A percentile compares a stretch with the other conserved stretches of the same genome.
Conservation (phyloP, 2,888 invertebrate species). For the Diloba caeruleocephala region DNA sequence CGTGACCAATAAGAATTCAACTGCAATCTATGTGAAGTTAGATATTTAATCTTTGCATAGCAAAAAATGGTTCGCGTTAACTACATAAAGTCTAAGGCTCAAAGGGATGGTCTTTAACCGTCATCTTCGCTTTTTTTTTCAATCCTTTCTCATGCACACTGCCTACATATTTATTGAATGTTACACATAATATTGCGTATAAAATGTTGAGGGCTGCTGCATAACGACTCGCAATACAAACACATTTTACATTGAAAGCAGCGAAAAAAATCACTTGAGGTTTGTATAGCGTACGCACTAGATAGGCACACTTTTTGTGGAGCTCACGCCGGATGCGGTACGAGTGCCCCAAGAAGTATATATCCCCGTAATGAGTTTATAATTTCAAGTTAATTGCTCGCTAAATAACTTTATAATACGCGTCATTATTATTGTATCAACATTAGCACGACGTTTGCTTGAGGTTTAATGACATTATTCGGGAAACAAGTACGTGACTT, state of each 20-base stretch:
- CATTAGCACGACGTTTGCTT: conserved; percentile 46
- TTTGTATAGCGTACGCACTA: conserved; percentile 68
- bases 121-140: too few species aligned
- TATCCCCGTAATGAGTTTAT: conserved; percentile 70
- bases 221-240: conserved; percentile 68
- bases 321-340: conserved; percentile 82
- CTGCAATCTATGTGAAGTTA: conserved; percentile 15
- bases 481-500: conserved; percentile 16
- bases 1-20: conserved; percentile 47
- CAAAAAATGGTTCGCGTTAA: conserved; percentile 37
- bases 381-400: conserved; percentile 74
- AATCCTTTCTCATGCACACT: too few species aligned
- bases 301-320: conserved; percentile 74
- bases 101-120: too few species aligned
- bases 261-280: conserved; percentile 82
- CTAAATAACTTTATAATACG: conserved; percentile 73
- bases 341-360: conserved; percentile 41
- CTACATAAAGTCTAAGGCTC: conserved; percentile 27
- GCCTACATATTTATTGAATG: too few species aligned
- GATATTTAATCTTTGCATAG: conserved; percentile 13
- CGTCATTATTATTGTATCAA: conserved; percentile 67
- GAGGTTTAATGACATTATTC: conserved; percentile 47
- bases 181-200: too few species aligned
- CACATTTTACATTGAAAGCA: conserved; percentile 71
- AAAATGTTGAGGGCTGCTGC: conserved; percentile 68